phyloP scores from a whole-genome alignment of 2,888 invertebrate genomes.

The Amblyjoppa fuscipennis region DNA sequence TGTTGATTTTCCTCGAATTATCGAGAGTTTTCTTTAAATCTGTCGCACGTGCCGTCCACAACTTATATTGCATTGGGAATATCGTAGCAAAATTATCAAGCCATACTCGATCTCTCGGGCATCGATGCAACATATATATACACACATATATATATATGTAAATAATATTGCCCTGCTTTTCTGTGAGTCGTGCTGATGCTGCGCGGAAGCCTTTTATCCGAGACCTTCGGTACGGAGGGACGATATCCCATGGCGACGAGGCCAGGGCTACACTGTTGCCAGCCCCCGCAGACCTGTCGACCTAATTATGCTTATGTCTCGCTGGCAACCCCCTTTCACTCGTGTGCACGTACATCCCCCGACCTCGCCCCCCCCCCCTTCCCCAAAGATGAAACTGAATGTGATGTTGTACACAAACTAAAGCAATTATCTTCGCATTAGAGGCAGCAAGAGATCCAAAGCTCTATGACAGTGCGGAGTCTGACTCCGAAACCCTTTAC shows the following conservation, averaged over 20 bases:
- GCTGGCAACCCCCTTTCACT: slow-evolving; percentile 39
- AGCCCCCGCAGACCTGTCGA: slow-evolving; percentile 33
- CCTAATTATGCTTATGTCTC: slow-evolving; percentile 61
- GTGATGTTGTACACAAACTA: slow-evolving; percentile 21
- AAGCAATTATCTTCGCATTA: slow-evolving; percentile 35
- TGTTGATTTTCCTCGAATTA: background rate
- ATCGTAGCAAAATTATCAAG: background rate
- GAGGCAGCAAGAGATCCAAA: slow-evolving; percentile 18
- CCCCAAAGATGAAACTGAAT: slow-evolving; percentile 22
- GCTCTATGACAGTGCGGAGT: background rate
- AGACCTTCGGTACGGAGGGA: slow-evolving; percentile 3
- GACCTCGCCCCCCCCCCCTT: background rate
- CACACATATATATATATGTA: background rate
- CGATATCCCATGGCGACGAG: slow-evolving; percentile 47
- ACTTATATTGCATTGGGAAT: background rate
- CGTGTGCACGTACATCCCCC: slow-evolving; percentile 20
- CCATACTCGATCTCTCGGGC: background rate
- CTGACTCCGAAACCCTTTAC: background rate
- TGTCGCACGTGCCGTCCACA: background rate
- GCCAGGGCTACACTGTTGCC: slow-evolving; percentile 33
- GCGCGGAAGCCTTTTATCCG: slow-evolving; percentile 32
- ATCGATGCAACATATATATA: background rate
- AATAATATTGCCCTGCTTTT: background rate
- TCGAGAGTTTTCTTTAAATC: background rate
- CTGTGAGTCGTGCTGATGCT: background rate